Evolutionary conservation across 2,797 vertebrate genomes (phyloP).

Genomic region (Hipposideros larvatus): DNA sequence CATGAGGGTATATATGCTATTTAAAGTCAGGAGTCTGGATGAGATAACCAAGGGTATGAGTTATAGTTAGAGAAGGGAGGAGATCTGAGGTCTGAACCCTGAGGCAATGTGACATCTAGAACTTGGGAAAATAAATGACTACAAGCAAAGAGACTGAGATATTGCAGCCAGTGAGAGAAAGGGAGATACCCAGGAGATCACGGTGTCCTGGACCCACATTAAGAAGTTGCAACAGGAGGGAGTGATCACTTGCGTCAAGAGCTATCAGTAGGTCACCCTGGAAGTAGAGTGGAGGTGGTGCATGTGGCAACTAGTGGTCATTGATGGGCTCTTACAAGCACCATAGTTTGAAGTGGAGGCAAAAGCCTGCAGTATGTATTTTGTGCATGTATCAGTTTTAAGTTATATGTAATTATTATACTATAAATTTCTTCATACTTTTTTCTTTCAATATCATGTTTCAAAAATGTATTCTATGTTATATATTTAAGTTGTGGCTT

Average conservation of each 20-base stretch:
- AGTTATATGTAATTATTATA: neutral
- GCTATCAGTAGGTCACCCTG: neutral
- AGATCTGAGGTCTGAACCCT: neutral
- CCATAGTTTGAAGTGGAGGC: neutral
- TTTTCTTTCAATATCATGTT: neutral
- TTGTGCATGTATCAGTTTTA: neutral
- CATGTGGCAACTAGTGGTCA: neutral
- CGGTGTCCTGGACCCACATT: neutral
- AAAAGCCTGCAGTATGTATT: neutral
- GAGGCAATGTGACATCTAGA: neutral
- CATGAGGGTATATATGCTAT: neutral
- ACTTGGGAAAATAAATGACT: neutral
- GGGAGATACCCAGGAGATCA: neutral
- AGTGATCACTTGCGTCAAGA: neutral
- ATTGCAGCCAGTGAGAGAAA: neutral
- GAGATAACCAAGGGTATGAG: neutral
- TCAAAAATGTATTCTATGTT: neutral
- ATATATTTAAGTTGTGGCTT: neutral
- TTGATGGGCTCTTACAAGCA: too few relatives aligned
- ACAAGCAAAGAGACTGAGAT: neutral
- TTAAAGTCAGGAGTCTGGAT: neutral
- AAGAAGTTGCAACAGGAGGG: neutral
- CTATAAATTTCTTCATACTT: neutral
- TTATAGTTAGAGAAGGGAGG: neutral
- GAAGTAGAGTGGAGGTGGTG: neutral